Base-by-base conservation (phyloP, 2,797 vertebrate species). In the Smutsia gigantea region DNA sequence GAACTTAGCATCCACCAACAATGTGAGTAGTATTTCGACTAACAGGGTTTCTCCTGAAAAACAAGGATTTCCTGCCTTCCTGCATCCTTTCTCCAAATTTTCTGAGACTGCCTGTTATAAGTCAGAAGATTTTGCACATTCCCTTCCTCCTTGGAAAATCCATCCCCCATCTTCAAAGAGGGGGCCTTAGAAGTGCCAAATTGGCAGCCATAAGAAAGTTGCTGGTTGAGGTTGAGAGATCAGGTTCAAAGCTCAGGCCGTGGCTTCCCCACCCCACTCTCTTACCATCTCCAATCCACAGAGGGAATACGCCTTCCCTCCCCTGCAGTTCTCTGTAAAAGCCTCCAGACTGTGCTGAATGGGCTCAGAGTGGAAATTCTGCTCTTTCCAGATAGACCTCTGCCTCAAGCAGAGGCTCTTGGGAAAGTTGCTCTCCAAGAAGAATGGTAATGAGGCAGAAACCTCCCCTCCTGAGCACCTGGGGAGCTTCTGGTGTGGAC, bases 201-300 rank as follows among this genome's bases (percentile, higher is more conserved):
- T 85, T 79, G 82, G 59, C 49, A 94, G 71, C 53, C 66, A 27
- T 93, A 86, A 92, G 96, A 92, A 66, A 93, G 46, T 63, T 0
- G 0, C 39, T 57, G 63, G 34, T 81, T 29, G 90, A 87, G 94
- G 78, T 46, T 93, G 96, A 96, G 96, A 91, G 92, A 94, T 94
- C 96, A 97, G 88, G 97, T 96, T 97, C 97, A 97, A 97, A 97
- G 96, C 95, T 95, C 69, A 23, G 34, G 72, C 94, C 2, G n/a
- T 64, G 31, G 25, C 63, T 74, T 49, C 61, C 55, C 14, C 61
- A 55, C 93, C 53, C n/a, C 7, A 51, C 27, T 46, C 78, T 0
- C 75, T 11, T 7, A 34, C 49, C 19, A 29, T 27, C 78, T 78
- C 57, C 14, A 18, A 1, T n/a, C 34, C 42, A 18, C 23, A 74